phyloP scores from a whole-genome alignment of 2,888 invertebrate genomes.

The Exephanes ischioxanthus region DNA sequence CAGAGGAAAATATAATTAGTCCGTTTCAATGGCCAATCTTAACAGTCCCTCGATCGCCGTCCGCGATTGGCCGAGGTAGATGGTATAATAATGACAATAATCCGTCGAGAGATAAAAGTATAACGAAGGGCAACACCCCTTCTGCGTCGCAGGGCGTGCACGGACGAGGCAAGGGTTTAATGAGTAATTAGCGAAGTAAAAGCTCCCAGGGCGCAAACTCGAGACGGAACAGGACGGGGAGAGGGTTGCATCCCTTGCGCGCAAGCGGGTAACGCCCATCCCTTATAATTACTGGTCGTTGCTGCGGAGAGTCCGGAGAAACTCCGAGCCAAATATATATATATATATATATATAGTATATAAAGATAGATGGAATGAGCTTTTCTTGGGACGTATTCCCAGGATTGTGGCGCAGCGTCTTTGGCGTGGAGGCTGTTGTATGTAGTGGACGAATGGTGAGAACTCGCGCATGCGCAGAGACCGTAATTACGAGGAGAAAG shows the following conservation, averaged over 20 bases:
- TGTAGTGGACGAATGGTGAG: constrained; percentile 67
- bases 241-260: constrained; percentile 21
- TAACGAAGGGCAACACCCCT: constrained; percentile 43
- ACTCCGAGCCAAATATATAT: neutral
- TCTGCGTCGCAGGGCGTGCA: constrained; percentile 66
- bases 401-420: constrained; percentile 33
- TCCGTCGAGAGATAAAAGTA: constrained; percentile 5
- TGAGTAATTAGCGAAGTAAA: constrained; percentile 75
- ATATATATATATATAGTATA: neutral
- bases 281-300: constrained; percentile 79
- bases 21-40: constrained; percentile 60
- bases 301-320: constrained; percentile 46
- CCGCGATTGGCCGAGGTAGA: constrained; percentile 49
- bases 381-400: constrained; percentile 16
- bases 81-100: constrained; percentile 28
- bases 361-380: neutral
- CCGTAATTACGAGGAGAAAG: constrained; percentile 78
- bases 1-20: constrained; percentile 11
- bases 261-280: constrained; percentile 74
- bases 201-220: constrained; percentile 67
- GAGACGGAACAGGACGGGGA: constrained; percentile 18
- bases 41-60: neutral
- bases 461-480: constrained; percentile 80
- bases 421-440: constrained; percentile 1
- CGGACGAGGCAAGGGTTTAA: constrained; percentile 73